A percentile compares a stretch with the other conserved stretches of the same genome.
Evolutionary conservation across 2,888 invertebrate genomes (phyloP).

Genomic region (Mellilla xanthometata): DNA sequence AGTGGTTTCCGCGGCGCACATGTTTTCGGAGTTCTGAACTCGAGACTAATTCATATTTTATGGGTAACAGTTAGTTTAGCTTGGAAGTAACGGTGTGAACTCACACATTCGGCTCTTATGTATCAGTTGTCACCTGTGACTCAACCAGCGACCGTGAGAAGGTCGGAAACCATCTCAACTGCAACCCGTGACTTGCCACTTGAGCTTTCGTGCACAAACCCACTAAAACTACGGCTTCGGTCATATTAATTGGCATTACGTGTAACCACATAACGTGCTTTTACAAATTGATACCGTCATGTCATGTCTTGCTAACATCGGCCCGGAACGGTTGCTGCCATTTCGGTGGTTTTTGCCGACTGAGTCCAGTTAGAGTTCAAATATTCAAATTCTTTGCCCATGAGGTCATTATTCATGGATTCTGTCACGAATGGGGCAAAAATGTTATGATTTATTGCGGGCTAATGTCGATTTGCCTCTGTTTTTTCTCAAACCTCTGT

Average conservation of each 20-base stretch:
- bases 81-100: conserved; percentile 53
- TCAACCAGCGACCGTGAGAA: conserved; percentile 43
- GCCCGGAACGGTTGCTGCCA: conserved; percentile 29
- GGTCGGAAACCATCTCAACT: conserved; percentile 23
- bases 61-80: conserved; percentile 42
- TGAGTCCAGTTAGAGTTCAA: conserved; percentile 26
- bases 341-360: conserved; percentile 18
- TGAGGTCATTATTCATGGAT: conserved; percentile 18
- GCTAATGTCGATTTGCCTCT: conserved; percentile 20
- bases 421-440: conserved; percentile 26
- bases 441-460: conserved; percentile 21
- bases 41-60: conserved; percentile 48
- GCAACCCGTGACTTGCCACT: neutral
- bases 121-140: conserved; percentile 30
- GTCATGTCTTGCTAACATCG: conserved; percentile 31
- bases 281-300: conserved; percentile 34
- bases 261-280: conserved; percentile 37
- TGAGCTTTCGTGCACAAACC: conserved; percentile 31
- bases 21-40: conserved; percentile 51
- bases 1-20: conserved; percentile 39
- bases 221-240: conserved; percentile 22
- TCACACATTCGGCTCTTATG: conserved; percentile 43
- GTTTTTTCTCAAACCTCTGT: conserved; percentile 15
- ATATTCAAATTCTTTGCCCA: conserved; percentile 18
- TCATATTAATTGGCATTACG: conserved; percentile 37